These are phyloP conservation scores for Strix uralensis DNA, from an alignment of 2,113 vertebrate genomes.

Conservation along the genomic window DNA sequence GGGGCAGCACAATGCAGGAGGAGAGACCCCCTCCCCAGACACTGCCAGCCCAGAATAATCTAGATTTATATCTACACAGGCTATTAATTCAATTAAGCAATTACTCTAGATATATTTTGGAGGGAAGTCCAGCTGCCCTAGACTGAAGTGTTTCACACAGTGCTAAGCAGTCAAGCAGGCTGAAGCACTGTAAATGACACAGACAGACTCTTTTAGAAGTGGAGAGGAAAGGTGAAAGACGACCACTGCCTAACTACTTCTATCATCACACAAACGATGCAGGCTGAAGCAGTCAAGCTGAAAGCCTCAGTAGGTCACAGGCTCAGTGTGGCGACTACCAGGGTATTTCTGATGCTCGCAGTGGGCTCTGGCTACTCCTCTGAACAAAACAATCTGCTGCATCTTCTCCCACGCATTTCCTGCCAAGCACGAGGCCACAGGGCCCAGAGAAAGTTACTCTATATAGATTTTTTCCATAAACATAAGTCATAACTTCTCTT, in stretches of 20 bases:
- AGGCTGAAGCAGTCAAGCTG: neutral
- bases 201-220: neutral
- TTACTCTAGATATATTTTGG: neutral
- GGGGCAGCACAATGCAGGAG: rapidly evolving
- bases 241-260: neutral
- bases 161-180: neutral
- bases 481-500: neutral
- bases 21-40: neutral
- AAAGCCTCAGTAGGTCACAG: neutral
- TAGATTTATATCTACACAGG: neutral
- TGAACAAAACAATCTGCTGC: neutral
- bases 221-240: neutral
- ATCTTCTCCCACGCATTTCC: conserved; percentile 43
- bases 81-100: neutral
- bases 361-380: neutral
- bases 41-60: neutral
- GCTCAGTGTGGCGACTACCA: neutral
- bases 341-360: neutral
- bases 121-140: neutral
- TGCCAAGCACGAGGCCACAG: neutral
- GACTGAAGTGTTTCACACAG: neutral
- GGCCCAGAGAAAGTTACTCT: neutral
- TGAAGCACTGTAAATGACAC: neutral
- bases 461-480: conserved; percentile 20
- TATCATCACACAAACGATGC: neutral